Evolutionary conservation across 1,140 invertebrate genomes (phyloP).

Genomic region (Bemisia tabaci): DNA sequence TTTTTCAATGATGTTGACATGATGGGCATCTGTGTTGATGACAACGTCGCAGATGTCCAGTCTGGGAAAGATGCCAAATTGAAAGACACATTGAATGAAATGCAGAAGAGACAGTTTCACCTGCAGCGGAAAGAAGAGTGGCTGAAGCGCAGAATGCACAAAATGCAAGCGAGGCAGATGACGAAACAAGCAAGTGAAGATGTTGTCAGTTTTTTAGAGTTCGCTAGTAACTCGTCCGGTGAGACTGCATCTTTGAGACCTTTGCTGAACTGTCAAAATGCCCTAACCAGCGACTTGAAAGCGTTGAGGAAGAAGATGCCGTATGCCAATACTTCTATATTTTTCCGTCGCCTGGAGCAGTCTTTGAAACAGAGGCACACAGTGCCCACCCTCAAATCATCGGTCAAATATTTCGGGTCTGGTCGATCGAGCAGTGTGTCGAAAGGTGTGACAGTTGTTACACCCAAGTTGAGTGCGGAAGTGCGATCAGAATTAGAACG

Average conservation of each 20-base stretch:
- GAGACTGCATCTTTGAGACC: neutral
- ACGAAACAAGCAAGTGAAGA: conserved; percentile 62
- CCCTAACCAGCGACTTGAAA: neutral
- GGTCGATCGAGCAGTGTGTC: conserved; percentile 26
- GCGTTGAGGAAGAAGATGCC: neutral
- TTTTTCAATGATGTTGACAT: conserved; percentile 40
- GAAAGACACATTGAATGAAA: conserved; percentile 31
- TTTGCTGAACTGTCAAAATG: neutral
- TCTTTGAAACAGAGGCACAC: conserved; percentile 23
- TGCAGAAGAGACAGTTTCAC: conserved; percentile 39
- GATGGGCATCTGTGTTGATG: conserved; percentile 41
- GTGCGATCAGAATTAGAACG: conserved; percentile 41
- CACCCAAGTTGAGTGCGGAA: conserved; percentile 32
- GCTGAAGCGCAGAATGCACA: conserved; percentile 52
- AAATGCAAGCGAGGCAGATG: conserved; percentile 54
- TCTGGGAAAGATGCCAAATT: neutral
- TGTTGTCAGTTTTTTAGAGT: conserved; percentile 51
- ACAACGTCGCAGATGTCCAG: conserved; percentile 25
- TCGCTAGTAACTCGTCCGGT: conserved; percentile 36
- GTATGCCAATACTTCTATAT: conserved; percentile 33
- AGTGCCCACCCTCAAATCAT: conserved; percentile 11
- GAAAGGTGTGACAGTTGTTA: conserved; percentile 34
- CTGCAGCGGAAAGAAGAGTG: conserved; percentile 51
- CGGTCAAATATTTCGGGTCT: conserved; percentile 41
- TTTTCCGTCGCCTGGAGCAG: conserved; percentile 39